Base-by-base conservation (phyloP, 2,113 vertebrate genomes). In the Trogon surrucura region DNA sequence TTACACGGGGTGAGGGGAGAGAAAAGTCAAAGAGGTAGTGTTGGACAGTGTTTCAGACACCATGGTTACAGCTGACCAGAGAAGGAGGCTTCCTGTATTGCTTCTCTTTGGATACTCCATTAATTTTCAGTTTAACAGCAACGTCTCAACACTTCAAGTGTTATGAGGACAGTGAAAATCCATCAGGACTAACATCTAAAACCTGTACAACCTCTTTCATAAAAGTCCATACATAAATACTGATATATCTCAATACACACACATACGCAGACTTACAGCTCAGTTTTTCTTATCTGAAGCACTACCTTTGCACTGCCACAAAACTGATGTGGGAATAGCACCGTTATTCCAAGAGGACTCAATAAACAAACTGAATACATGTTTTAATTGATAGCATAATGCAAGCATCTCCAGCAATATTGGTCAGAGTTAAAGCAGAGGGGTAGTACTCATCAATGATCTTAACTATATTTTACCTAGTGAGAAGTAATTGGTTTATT, bases 1-100 rank as follows among this genome's bases (percentile, higher is more conserved):
- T 65, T 89, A 60, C 26, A 11, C 18, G 22, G 12, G 6, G 7
- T 30, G n/a, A 4, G 2, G 29, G 4, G 3, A 0, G 5, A 16
- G n/a, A 22, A 16, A 51, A 45, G 85, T 86, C 27, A 56, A 85
- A 89, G 54, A 73, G 32, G 70, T 82, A 81, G 70, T 23, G 29
- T 2, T 62, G 80, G 85, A 82, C 71, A 44, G 22, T 44, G 62
- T 70, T 71, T 84, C 57, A 47, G 87, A 36, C 61, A 56, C 65
- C 82, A 89, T 71, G 85, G 93, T 74, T 95, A 93, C 79, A 77
- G 74, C 34, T 86, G 77, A 75, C 62, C 80, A 92, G 61, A 88
- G 53, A 34, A 71, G 17, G 20, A 16, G 7, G 45, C 45, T 85
- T 83, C 36, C 57, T 75, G 6, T 18, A 38, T 36, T 61, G 20